A percentile compares a stretch with the other conserved stretches of the same genome.
phyloP scores from a whole-genome alignment of 2,113 vertebrate genomes.

The Scomber scombrus region DNA sequence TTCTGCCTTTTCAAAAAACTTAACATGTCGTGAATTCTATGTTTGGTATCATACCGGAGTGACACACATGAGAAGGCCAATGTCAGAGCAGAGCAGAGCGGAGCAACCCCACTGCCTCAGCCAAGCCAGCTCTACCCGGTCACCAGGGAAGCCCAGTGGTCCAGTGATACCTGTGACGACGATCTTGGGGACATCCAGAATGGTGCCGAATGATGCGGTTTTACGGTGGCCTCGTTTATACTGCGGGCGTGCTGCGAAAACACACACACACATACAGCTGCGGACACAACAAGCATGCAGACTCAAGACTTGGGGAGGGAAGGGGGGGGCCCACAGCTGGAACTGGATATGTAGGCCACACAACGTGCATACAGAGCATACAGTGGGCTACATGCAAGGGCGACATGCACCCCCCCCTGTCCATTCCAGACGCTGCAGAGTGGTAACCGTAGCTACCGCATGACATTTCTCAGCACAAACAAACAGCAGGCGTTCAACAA shows the following conservation, averaged over 20 bases:
- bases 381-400: conserved; percentile 58
- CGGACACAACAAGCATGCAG: conserved; percentile 92
- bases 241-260: conserved; percentile 95
- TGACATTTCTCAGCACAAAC: conserved; percentile 27
- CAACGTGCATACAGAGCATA: conserved; percentile 71
- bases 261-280: conserved; percentile 87
- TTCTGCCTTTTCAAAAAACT: background rate
- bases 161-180: conserved; percentile 97
- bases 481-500: conserved; percentile 34
- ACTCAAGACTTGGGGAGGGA: conserved; percentile 64
- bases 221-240: conserved; percentile 99
- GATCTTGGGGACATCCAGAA: conserved; percentile 99
- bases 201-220: conserved; percentile 99
- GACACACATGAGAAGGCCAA: conserved; percentile 84
- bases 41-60: conserved; percentile 83
- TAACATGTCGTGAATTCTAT: background rate
- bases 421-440: conserved; percentile 30
- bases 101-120: conserved; percentile 53
- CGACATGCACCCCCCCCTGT: conserved; percentile 65
- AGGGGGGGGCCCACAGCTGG: conserved; percentile 74
- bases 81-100: conserved; percentile 16
- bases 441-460: background rate
- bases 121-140: conserved; percentile 58
- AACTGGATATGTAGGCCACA: conserved; percentile 49
- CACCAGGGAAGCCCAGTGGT: conserved; percentile 75